Percentiles rank a stretch among this genome's conserved stretches.
Evolutionary conservation across 2,888 invertebrate species (phyloP).

Genomic region (Drosophila borborema): DNA sequence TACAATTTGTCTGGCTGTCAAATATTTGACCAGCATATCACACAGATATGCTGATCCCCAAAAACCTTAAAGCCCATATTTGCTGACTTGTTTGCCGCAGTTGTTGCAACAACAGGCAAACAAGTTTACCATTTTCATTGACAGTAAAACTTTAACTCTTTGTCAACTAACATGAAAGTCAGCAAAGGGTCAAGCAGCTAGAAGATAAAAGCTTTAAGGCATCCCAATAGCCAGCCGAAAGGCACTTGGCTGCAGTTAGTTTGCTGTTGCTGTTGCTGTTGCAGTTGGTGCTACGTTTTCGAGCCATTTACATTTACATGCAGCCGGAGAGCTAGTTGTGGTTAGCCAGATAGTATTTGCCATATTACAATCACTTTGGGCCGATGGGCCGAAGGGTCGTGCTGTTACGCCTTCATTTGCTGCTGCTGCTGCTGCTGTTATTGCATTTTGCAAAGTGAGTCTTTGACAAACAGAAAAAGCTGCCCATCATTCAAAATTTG

Average conservation of each 20-base stretch:
- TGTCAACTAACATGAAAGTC: constrained; percentile 13
- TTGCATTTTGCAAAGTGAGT: constrained; percentile 39
- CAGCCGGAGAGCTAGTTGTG: background rate
- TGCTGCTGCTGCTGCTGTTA: constrained; percentile 17
- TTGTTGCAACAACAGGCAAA: constrained; percentile 1
- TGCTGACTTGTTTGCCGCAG: constrained; percentile 4
- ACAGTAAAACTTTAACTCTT: constrained; percentile 8
- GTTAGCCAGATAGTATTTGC: background rate
- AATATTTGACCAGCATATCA: constrained; percentile 1
- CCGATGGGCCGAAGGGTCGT: background rate
- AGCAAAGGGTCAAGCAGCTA: background rate
- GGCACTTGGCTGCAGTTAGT: background rate
- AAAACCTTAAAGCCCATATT: constrained; percentile 4
- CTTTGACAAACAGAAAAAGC: constrained; percentile 42
- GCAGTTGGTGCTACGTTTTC: constrained; percentile 3
- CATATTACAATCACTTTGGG: constrained; percentile 14
- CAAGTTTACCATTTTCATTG: constrained; percentile 5
- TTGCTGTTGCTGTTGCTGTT: background rate
- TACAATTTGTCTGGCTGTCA: background rate
- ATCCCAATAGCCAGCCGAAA: background rate
- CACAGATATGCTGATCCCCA: background rate
- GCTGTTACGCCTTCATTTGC: constrained; percentile 29
- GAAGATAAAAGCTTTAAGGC: background rate
- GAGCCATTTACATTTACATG: constrained; percentile 16
- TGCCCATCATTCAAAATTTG: constrained; percentile 42